Base-by-base conservation (phyloP, 2,888 invertebrate genomes). In the Drosophila sordidula region DNA sequence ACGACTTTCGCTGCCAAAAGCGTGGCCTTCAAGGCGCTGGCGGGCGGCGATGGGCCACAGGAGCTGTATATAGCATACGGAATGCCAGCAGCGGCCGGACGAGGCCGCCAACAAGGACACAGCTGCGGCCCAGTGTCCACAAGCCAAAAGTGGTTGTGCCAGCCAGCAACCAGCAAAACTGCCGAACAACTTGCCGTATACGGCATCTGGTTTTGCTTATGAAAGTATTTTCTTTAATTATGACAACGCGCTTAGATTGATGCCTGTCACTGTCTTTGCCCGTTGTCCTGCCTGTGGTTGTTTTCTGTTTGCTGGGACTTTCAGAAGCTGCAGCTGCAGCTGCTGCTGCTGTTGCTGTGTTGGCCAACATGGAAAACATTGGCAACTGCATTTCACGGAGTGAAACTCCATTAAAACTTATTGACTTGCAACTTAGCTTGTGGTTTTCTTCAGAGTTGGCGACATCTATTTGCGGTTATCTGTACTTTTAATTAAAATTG, bases 1-100 rank as follows among this genome's bases (percentile, higher is more conserved):
- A 84, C 84, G 87, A 87, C 84, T 82, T 82, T 78, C 82, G 65
- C 78, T 70, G 80, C 70, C 81, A 76, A 78, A 80, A 74, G 70
- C 70, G 66, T 70, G 77, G 73, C 76, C 78, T 74, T 74, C 73
- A 39, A 70, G 46, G 16, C 46, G 55, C 9, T 45, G 41, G 8
- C n/a, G 26, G 26, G 45, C 50, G 42, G 41, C 29, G 46, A 38
- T 44, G 47, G 50, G 47, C 55, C 74, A 73, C 74, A 74, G 57
- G 42, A 58, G 69, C 68, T 42, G 34, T 12, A 4, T 12, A 34
- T n/a, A 61, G 29, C 58, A 63, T 44, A 58, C 25, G 69, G 34
- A 68, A 57, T 63, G 42, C 62, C 42, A 52, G 22, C 52, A 26
- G 49, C 39, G 41, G 4, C 69, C 51, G 64, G 44, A 57, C 52